phyloP scores from a whole-genome alignment of 2,113 vertebrate genomes.

The Suricata suricatta region DNA sequence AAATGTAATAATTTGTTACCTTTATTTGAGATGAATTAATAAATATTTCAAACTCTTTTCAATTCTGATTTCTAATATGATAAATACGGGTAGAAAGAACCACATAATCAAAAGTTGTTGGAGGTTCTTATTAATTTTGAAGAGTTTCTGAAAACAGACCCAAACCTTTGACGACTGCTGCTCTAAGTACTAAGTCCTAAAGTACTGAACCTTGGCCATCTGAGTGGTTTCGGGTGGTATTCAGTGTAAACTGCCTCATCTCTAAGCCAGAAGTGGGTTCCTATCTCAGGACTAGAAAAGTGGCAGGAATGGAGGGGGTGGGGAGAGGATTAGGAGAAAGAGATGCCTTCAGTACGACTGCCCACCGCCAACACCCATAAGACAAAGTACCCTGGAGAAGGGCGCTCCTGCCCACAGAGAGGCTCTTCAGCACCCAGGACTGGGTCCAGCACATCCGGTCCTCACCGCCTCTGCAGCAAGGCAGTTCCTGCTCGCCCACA shows the following conservation, averaged over 20 bases:
- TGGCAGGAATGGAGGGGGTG: background rate
- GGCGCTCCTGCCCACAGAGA: background rate
- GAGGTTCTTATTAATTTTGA: background rate
- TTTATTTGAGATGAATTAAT: background rate
- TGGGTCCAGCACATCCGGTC: background rate
- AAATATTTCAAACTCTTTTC: background rate
- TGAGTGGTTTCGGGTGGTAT: background rate
- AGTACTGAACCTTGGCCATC: background rate
- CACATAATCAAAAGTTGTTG: background rate
- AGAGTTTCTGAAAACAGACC: background rate
- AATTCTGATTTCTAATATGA: background rate
- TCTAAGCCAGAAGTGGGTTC: background rate
- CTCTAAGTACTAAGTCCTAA: background rate
- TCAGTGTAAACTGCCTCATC: background rate
- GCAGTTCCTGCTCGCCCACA: background rate
- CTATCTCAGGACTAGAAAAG: background rate
- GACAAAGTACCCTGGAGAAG: background rate
- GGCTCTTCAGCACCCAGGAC: background rate
- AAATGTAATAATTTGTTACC: background rate
- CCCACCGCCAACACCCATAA: rapidly evolving
- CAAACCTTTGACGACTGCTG: background rate
- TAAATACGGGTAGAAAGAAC: background rate
- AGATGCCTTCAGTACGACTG: background rate
- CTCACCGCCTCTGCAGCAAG: background rate
- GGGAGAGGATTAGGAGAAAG: background rate